Conservation (phyloP, 2,113 vertebrate genomes). For the Numenius arquata region DNA sequence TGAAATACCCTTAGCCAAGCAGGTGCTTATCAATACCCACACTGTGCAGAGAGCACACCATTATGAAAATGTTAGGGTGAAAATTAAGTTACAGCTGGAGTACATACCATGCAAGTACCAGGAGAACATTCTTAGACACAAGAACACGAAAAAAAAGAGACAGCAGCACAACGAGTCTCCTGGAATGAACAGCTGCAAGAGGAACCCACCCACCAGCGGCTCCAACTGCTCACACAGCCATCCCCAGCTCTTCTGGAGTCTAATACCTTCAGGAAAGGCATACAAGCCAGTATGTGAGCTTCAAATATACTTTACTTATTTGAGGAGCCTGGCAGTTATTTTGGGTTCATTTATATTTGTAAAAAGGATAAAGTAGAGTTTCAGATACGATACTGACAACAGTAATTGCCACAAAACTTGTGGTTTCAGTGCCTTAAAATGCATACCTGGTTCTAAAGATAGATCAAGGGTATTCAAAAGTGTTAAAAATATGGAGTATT, state of each 20-base stretch:
- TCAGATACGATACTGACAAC: neutral
- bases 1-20: neutral
- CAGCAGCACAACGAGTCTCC: slow-evolving; percentile 34
- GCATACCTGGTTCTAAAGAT: neutral
- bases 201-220: neutral
- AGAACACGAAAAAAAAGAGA: neutral
- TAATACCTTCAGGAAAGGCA: slow-evolving; percentile 10
- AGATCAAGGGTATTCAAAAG: neutral
- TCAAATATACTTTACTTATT: neutral
- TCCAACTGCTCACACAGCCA: slow-evolving; percentile 22
- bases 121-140: slow-evolving; percentile 44
- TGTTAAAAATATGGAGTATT: neutral
- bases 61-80: neutral
- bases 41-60: neutral
- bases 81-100: slow-evolving; percentile 23
- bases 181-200: slow-evolving; percentile 68
- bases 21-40: neutral
- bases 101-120: slow-evolving; percentile 28
- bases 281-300: neutral
- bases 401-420: neutral
- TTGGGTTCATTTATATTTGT: neutral
- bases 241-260: neutral
- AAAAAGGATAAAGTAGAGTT: neutral
- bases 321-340: slow-evolving; percentile 23
- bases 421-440: neutral